Conservation (phyloP, 2,797 vertebrate genomes). For the Mus spretus region DNA sequence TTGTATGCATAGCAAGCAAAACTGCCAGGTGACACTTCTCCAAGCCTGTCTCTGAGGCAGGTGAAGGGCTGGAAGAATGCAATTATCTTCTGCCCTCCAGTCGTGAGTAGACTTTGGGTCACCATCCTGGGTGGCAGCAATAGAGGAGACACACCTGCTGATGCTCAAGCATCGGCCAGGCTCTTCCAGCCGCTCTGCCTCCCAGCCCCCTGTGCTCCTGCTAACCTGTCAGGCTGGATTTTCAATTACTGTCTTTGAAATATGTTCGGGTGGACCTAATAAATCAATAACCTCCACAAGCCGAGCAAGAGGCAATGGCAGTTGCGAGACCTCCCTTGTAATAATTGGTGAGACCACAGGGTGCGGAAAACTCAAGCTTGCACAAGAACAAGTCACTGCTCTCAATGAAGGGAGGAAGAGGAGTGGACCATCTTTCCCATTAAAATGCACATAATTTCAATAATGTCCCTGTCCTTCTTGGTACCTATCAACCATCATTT, state of each 20-base stretch:
- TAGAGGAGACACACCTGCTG: background rate
- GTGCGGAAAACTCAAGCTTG: constrained; percentile 59
- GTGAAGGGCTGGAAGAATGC: background rate
- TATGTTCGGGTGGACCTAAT: constrained; percentile 65
- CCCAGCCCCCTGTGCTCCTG: background rate
- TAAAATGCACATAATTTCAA: constrained; percentile 76
- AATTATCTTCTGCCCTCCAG: background rate
- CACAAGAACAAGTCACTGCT: constrained; percentile 67
- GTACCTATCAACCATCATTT: constrained; percentile 35
- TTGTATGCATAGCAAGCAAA: background rate
- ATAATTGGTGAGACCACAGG: constrained; percentile 59
- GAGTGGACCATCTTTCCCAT: constrained; percentile 23
- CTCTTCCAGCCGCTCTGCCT: background rate
- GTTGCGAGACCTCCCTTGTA: constrained; percentile 66
- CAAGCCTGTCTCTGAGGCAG: background rate
- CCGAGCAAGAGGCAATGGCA: constrained; percentile 33
- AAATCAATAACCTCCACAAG: constrained; percentile 71
- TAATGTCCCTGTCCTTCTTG: constrained; percentile 52
- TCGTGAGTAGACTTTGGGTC: background rate
- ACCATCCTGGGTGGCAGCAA: background rate
- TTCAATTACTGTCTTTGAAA: constrained; percentile 79
- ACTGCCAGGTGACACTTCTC: background rate
- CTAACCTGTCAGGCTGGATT: constrained; percentile 56
- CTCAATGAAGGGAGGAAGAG: constrained; percentile 57
- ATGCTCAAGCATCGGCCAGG: background rate